phyloP scores from a whole-genome alignment of 1,140 invertebrate genomes.

The Zaprionus nigranus region DNA sequence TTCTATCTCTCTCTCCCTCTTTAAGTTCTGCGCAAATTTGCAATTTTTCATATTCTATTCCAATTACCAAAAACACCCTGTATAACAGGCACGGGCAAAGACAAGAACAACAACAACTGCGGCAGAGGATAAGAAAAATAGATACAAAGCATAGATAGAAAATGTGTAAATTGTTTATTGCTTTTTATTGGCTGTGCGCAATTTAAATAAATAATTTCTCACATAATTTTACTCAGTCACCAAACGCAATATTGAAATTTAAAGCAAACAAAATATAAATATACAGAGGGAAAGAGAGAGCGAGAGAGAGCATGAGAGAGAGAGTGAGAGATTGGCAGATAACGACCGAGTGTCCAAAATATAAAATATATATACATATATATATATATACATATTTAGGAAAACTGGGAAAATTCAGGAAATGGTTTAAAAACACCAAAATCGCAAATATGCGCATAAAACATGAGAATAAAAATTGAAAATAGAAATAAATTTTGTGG shows the following conservation, averaged over 20 bases:
- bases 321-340: neutral
- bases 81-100: neutral
- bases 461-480: slow-evolving; percentile 15
- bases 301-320: neutral
- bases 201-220: slow-evolving; percentile 71
- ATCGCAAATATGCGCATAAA: slow-evolving; percentile 32
- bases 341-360: neutral
- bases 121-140: slow-evolving; percentile 17
- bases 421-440: slow-evolving; percentile 47
- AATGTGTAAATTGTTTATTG: slow-evolving; percentile 46
- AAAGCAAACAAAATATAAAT: slow-evolving; percentile 40
- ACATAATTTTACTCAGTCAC: slow-evolving; percentile 47
- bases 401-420: slow-evolving; percentile 26
- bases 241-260: slow-evolving; percentile 49
- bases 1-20: too few species aligned
- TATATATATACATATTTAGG: neutral
- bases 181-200: slow-evolving; percentile 24
- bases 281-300: slow-evolving; percentile 1
- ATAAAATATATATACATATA: neutral
- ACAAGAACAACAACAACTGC: slow-evolving; percentile 7
- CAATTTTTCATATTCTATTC: neutral
- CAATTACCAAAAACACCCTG: neutral
- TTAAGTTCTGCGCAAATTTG: neutral
- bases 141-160: slow-evolving; percentile 26
- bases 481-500: slow-evolving; percentile 42